Percentiles rank a stretch among this genome's conserved stretches.
These are phyloP conservation scores for Centruroides vittatus DNA, from an alignment of 1,140 invertebrate species.

Conservation along the genomic window DNA sequence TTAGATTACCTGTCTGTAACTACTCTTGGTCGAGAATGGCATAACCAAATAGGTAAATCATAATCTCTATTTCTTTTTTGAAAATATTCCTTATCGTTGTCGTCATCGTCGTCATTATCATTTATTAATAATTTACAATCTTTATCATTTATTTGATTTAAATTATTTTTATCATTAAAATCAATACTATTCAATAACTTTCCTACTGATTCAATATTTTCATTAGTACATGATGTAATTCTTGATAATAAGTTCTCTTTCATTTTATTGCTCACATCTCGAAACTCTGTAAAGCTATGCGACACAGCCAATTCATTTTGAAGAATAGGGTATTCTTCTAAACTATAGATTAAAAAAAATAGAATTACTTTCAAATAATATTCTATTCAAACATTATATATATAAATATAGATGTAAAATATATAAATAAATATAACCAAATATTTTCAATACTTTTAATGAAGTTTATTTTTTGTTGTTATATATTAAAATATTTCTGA, in stretches of 20 bases:
- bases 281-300: neutral
- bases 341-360: neutral
- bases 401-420: too few relatives aligned
- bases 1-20: slow-evolving; percentile 1
- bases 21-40: slow-evolving; percentile 12
- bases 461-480: too few relatives aligned
- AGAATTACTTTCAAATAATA: too few relatives aligned
- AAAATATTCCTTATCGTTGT: too few relatives aligned
- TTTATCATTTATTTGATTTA: neutral
- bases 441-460: too few relatives aligned
- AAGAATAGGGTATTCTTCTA: neutral
- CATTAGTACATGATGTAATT: neutral
- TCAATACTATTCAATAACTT: neutral
- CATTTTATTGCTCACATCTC: neutral
- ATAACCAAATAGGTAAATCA: slow-evolving; percentile 9
- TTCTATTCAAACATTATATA: too few relatives aligned
- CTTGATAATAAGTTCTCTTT: neutral
- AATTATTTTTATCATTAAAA: neutral
- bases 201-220: neutral
- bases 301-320: neutral
- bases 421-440: too few relatives aligned
- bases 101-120: too few relatives aligned
- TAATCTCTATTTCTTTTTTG: neutral
- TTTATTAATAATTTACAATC: too few relatives aligned
- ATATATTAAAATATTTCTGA: too few relatives aligned